Conservation (phyloP, 2,797 vertebrate species). For the Neostethus bicornis region DNA sequence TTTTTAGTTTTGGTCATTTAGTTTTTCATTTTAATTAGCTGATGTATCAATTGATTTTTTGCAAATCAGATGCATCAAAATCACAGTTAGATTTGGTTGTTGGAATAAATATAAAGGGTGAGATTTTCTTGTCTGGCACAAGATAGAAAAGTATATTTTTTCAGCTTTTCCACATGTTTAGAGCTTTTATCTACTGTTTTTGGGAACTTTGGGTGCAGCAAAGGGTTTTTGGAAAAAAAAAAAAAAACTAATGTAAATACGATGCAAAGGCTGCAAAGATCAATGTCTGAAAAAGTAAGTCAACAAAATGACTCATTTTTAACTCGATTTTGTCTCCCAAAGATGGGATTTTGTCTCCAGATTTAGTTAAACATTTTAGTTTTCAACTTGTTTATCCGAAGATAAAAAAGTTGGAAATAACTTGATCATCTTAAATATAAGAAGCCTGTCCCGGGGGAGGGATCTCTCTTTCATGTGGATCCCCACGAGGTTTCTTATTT, state of each 20-base stretch:
- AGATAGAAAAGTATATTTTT: slow-evolving; percentile 19
- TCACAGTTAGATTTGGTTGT: slow-evolving; percentile 44
- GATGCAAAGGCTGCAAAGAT: neutral
- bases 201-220: neutral
- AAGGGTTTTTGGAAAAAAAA: no score
- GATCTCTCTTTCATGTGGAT: no score
- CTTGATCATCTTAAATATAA: neutral
- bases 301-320: neutral
- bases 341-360: neutral
- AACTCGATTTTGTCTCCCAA: neutral
- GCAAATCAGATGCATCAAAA: slow-evolving; percentile 27
- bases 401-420: neutral
- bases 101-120: slow-evolving; percentile 20
- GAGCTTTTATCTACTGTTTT: neutral
- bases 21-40: slow-evolving; percentile 41
- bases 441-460: no score
- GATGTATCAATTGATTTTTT: slow-evolving; percentile 27
- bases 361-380: neutral
- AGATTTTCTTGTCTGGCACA: neutral
- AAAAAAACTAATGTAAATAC: neutral
- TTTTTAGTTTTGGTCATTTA: slow-evolving; percentile 37
- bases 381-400: neutral
- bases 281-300: neutral
- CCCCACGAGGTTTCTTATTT: no score
- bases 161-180: slow-evolving; percentile 14